phyloP scores from a whole-genome alignment of 2,797 vertebrate genomes.

The Emydoidea blandingii region DNA sequence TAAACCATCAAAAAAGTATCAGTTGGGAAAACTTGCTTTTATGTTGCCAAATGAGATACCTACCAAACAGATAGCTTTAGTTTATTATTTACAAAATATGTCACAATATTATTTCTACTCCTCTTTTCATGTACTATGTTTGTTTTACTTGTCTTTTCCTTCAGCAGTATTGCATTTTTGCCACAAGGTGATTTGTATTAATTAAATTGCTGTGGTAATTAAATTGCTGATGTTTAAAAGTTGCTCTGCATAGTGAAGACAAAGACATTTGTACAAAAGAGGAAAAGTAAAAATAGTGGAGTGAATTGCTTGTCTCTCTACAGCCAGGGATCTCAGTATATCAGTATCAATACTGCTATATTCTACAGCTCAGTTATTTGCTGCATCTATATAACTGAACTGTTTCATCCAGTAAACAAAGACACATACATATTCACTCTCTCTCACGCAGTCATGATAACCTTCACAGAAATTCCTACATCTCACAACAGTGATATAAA shows the following conservation, averaged over 20 bases:
- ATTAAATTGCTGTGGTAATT: constrained; percentile 26
- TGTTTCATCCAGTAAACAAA: constrained; percentile 6
- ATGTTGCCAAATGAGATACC: not conserved
- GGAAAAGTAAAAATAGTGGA: not conserved
- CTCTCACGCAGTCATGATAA: not conserved
- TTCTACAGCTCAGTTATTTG: not conserved
- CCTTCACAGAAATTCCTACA: constrained; percentile 24
- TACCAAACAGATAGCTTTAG: not conserved
- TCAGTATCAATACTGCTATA: not conserved
- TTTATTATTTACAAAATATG: constrained; percentile 35
- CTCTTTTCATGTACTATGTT: constrained; percentile 44
- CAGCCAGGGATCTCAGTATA: not conserved
- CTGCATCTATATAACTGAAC: not conserved
- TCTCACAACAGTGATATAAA: constrained; percentile 54
- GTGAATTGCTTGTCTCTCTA: not conserved
- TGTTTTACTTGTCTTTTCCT: constrained; percentile 58
- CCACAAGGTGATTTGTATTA: constrained; percentile 48
- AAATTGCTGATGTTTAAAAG: constrained; percentile 42
- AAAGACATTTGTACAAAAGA: not conserved
- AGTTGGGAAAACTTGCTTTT: not conserved
- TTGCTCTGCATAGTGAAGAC: not conserved
- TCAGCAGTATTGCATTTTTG: constrained; percentile 35
- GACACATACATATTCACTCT: not conserved
- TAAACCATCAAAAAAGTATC: constrained; percentile 27
- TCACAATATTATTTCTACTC: constrained; percentile 24